Percentiles rank a stretch among this genome's conserved stretches.
phyloP scores from a whole-genome alignment of 2,113 vertebrate species.

The Nothobranchius kuhntae region DNA sequence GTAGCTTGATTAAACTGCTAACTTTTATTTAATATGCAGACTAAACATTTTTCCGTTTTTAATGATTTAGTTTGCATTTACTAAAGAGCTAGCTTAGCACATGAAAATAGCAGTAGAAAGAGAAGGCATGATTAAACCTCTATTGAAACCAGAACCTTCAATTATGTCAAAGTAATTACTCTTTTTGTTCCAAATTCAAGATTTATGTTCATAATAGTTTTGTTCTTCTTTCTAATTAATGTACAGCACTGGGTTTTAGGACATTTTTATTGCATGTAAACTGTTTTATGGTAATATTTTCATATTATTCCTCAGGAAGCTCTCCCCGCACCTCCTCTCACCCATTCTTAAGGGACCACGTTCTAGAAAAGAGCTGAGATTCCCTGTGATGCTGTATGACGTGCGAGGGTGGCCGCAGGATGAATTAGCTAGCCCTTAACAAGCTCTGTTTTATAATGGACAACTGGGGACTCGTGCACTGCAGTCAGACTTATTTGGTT shows the following conservation, averaged over 20 bases:
- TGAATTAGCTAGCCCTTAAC: slow-evolving; percentile 58
- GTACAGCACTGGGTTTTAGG: slow-evolving; percentile 28
- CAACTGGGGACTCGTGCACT: slow-evolving; percentile 40
- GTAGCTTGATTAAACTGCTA: slow-evolving; percentile 55
- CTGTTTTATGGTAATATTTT: slow-evolving; percentile 48
- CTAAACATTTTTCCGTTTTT: slow-evolving; percentile 52
- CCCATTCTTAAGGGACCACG: slow-evolving; percentile 30
- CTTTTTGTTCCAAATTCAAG: slow-evolving; percentile 39
- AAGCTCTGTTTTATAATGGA: slow-evolving; percentile 44
- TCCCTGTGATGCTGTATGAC: slow-evolving; percentile 59
- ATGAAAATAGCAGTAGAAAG: slow-evolving; percentile 52
- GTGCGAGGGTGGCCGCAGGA: slow-evolving; percentile 38
- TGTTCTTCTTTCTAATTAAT: slow-evolving; percentile 1
- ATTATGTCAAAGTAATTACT: slow-evolving; percentile 64
- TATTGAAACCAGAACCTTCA: slow-evolving; percentile 38
- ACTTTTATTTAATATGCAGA: slow-evolving; percentile 43
- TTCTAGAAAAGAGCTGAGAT: slow-evolving; percentile 8
- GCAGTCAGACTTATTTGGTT: slow-evolving; percentile 38
- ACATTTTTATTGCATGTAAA: slow-evolving; percentile 25
- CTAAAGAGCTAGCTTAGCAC: slow-evolving; percentile 67
- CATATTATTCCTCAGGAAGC: slow-evolving; percentile 3
- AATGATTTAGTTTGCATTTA: slow-evolving; percentile 66
- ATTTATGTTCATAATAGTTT: slow-evolving; percentile 31
- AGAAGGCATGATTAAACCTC: slow-evolving; percentile 52
- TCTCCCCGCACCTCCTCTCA: slow-evolving; percentile 16